Base-by-base conservation (phyloP, 2,113 vertebrate species). In the Circaetus cinerascens region DNA sequence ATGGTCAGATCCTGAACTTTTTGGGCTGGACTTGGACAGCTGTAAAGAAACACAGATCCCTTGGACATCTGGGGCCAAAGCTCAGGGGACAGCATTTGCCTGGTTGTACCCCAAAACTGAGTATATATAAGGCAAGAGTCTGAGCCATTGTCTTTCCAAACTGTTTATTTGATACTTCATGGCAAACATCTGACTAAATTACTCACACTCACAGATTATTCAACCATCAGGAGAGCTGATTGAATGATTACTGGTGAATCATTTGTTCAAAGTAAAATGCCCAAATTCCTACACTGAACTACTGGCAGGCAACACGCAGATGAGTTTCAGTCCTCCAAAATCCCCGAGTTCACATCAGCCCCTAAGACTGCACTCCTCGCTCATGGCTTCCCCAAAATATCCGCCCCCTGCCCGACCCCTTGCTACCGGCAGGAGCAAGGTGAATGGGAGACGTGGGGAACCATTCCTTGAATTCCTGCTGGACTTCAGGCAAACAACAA, bases 381-480 rank as follows among this genome's bases (percentile, higher is more conserved):
- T 92, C 76, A 50, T 0, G 0, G 51, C 77, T 95, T 72, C 78
- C 78, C 67, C 38, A 15, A 82, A 72, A 93, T 82, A 93, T 50
- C 71, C 21, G 2, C 69, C 79, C 81, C 88, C 29, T 13, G 20
- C 45, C 88, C 46, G 38, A 71, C 82, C 94, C 68, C 82, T 90
- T 80, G 88, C 91, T 86, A 82, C 56, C 4, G 18, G 84, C 83
- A 82, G 93, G 67, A 93, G 86, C 91, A 96, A 95, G 93, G 96
- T 94, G 93, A 95, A 96, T 93, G 75, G 96, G 69, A 91, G 94
- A 89, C 53, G 38, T 95, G 73, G 95, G 95, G 94, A 97, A 97
- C 94, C 94, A 96, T 96, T 94, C 97, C 96, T 94, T 90, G 88
- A 94, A 92, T 96, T 97, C 95, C 83, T 96, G 92, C 72, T 92